Base-by-base conservation (phyloP, 2,888 invertebrate species). In the Resseliella maxima region DNA sequence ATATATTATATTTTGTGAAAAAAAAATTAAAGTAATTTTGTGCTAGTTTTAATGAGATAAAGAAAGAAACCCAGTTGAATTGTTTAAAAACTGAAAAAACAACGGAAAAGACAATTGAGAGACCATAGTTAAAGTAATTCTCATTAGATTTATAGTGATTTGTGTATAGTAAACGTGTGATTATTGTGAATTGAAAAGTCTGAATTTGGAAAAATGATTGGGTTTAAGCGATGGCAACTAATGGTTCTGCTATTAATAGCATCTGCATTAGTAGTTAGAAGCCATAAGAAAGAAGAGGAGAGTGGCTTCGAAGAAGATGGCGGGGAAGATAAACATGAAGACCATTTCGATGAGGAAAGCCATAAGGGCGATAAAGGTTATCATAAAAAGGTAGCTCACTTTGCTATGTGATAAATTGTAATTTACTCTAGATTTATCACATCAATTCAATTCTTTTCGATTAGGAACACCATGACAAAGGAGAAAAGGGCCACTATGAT, bases 351-450 rank as follows among this genome's bases (percentile, higher is more conserved):
- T n/a, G 86, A 72, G 86, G 89, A 96, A 89, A 95, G 95, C 0
- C 94, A 95, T 87, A 95, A 96, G 89, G 95, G 94, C 0, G 95
- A 95, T 87, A 96, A 96, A 89, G 96, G 96, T 0, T 94, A 95
- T 91, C 94, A 95, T 89, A 72, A 72, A 72, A 72, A 72, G 31
- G 72, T 72, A 35, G 15, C 24, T 59, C 24, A 59, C 41, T 24
- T 59, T 59, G 10, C 21, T 18, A 18, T 18, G 21, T 18, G 21
- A 12, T 50, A 2, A 50, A 50, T 50, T 12, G 12, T 8, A 41
- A 41, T 41, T 41, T 41, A 41, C 41, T 41, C 12, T 41, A 5
- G 41, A 41, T 41, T 50, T 50, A 15, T 50, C 18, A 15, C 12
- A 15, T 50, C 18, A 18, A 2, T 50, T 50, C 5, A 12, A 15